Base-by-base conservation (phyloP, 2,113 vertebrate species). In the Ailuropoda melanoleuca region DNA sequence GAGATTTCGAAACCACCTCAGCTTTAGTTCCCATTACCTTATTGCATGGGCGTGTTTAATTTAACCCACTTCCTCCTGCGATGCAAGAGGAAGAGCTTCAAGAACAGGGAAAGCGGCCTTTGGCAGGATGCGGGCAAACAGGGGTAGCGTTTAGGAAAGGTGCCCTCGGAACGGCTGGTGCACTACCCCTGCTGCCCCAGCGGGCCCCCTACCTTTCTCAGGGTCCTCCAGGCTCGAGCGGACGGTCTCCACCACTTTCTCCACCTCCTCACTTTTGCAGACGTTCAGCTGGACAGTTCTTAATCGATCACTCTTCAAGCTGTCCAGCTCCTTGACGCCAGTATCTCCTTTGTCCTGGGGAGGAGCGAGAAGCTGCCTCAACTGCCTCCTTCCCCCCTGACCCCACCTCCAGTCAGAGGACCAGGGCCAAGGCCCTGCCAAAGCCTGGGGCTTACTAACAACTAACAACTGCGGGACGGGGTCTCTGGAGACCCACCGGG, bases 251-350 rank as follows among this genome's bases (percentile, higher is more conserved):
- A 99, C 98, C 0, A 97, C 98, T 72, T 87, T 98, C 4, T 98
- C 98, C 21, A 99, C 96, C 34, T 99, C 99, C 53, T 99, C 98
- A 6, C 97, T 97, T 72, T 98, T 98, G 89, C 99, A 99, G 62
- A 99, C 99, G 0, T 99, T 99, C 62, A 99, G 98, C 97, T 99
- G 99, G 23, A 99, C 34, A 0, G 99, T 99, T 93, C 98, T 98
- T 98, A 99, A 95, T 7, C 98, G 97, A 81, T 99, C 98, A 17
- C 99, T 98, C 3, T 99, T 98, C 98, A 99, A 97, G 90, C 87
- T 80, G 90, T 99, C 99, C 96, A 99, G 97, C 1, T 99, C 98
- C 97, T 98, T 98, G 93, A 97, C 98, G 11, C 99, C 99, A 18
- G 95, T 98, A 12, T 97, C 96, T 70, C 98, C 99, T 89, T 99